Percentiles rank a stretch among this genome's conserved stretches.
Conservation (phyloP, 2,797 vertebrate species). For the Caiman crocodilus region DNA sequence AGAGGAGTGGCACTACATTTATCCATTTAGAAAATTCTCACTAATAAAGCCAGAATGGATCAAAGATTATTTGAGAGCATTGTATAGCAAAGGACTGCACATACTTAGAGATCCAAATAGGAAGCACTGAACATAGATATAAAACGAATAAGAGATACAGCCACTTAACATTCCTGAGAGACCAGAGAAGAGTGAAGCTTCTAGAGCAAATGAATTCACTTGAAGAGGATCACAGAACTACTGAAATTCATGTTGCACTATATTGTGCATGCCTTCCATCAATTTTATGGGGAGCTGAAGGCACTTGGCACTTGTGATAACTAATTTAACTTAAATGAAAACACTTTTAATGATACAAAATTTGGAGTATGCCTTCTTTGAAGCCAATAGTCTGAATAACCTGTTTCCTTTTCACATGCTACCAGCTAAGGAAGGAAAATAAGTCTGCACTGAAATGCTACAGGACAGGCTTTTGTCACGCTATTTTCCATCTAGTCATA, state of each 20-base stretch:
- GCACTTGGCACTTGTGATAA: background rate
- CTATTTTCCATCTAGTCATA: background rate
- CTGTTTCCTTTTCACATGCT: fast-evolving
- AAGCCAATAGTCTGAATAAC: background rate
- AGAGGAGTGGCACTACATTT: background rate
- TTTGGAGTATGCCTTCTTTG: background rate
- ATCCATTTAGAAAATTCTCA: background rate
- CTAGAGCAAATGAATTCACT: background rate
- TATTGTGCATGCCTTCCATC: background rate
- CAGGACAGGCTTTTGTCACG: background rate
- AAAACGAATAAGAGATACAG: constrained; percentile 8
- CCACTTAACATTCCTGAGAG: background rate
- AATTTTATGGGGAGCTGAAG: background rate
- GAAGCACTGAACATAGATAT: background rate
- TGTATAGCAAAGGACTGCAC: background rate
- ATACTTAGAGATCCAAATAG: constrained; percentile 3
- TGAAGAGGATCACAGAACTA: background rate
- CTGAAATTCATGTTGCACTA: background rate
- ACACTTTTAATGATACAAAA: background rate
- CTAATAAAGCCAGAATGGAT: background rate
- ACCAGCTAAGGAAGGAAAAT: background rate
- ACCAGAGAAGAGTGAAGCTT: background rate
- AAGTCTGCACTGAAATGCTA: background rate
- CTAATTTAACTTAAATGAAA: background rate
- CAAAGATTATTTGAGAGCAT: background rate